Evolutionary conservation across 1,140 invertebrate species (phyloP).

Genomic region (Camponotus vicinus): DNA sequence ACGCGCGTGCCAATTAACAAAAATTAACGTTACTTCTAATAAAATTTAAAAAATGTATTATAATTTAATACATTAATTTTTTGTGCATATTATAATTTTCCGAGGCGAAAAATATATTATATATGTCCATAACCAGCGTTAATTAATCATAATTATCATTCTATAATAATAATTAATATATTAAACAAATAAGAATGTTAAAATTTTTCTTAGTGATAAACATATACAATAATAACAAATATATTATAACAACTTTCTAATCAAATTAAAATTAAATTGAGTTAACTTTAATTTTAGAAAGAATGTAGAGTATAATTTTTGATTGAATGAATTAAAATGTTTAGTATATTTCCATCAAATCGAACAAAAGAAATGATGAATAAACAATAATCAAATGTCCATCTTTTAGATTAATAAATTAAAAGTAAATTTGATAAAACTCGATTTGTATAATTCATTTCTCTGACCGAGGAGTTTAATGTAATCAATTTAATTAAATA

Average conservation of each 20-base stretch:
- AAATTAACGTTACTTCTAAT: background rate
- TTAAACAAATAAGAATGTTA: background rate
- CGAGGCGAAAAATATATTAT: no score
- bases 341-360: background rate
- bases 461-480: background rate
- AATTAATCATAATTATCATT: slow-evolving; percentile 7
- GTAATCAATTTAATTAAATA: slow-evolving; percentile 7
- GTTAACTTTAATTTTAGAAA: background rate
- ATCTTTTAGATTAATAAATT: background rate
- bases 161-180: background rate
- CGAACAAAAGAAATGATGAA: background rate
- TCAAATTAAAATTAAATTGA: background rate
- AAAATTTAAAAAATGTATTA: background rate
- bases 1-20: background rate
- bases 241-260: background rate
- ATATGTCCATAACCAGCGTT: background rate
- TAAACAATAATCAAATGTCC: background rate
- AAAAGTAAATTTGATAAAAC: background rate
- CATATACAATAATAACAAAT: background rate
- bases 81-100: background rate
- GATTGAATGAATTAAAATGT: background rate
- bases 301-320: background rate
- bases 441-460: background rate
- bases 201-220: background rate
- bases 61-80: background rate